phyloP scores from a whole-genome alignment of 2,113 vertebrate genomes.

The Tringa solitaria region DNA sequence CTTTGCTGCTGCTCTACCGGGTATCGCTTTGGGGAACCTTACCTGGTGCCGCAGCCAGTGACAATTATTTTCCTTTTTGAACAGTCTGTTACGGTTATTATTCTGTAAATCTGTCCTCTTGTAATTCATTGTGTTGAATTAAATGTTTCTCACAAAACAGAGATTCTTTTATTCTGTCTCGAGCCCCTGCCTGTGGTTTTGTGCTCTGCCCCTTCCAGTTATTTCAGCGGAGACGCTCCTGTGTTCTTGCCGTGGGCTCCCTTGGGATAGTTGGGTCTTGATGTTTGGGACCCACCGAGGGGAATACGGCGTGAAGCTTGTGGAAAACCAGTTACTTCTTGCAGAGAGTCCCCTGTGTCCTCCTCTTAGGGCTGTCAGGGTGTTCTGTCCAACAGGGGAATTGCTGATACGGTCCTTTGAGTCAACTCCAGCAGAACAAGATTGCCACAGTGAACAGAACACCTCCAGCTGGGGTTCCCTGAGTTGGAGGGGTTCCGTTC shows the following conservation, averaged over 20 bases:
- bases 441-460: too few relatives aligned
- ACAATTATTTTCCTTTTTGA: conserved; percentile 34
- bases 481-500: background rate
- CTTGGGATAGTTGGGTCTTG: background rate
- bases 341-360: background rate
- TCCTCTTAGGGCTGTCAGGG: background rate
- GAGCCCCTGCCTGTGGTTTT: background rate
- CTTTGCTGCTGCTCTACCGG: background rate
- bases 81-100: conserved; percentile 29
- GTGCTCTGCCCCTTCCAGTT: background rate
- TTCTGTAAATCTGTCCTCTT: conserved; percentile 51
- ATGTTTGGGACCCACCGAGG: background rate
- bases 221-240: background rate
- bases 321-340: background rate
- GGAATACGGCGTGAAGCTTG: background rate
- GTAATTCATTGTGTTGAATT: conserved; percentile 62
- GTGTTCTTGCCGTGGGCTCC: background rate
- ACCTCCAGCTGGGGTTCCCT: too few relatives aligned
- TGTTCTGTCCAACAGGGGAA: background rate
- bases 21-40: background rate
- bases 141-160: conserved; percentile 53
- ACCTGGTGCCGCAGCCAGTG: background rate
- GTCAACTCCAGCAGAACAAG: background rate
- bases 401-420: background rate
- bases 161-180: background rate